Evolutionary conservation across 2,113 vertebrate species (phyloP), one percentile per base, ranked within the genome.

Genomic region (Poeciliopsis occidentalis): DNA sequence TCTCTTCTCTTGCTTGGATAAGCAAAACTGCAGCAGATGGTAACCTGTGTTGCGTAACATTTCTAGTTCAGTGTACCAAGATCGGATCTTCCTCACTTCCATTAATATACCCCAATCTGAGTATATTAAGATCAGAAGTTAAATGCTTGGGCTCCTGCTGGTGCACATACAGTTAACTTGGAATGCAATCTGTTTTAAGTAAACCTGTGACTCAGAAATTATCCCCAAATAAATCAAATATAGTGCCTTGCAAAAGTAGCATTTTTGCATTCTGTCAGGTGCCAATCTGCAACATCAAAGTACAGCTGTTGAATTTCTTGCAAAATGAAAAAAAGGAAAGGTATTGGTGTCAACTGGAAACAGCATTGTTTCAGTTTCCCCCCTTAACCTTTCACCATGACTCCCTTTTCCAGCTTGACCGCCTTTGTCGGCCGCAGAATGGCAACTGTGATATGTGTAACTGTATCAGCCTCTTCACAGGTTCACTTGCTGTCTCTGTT

Each of bases 41-140:
- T 76, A 68, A 69, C 68, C 24, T 68, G 51, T 61, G 83, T 82
- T 89, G 64, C 74, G 68, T 79, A 78, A 78, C 69, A 65, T 81
- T 85, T 85, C 75, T 81, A 72, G 79, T 27, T 27, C 74, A 78
- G 51, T 87, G 71, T 76, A 60, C 84, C 77, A 62, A 83, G 31
- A 78, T 81, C 84, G 81, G 37, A 77, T 81, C 82, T 80, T 83
- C 75, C 81, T 54, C 22, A 63, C 34, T 87, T 75, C 82, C 82
- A 62, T 72, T 78, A 78, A 82, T 41, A 60, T n/a, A 57, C 79
- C 34, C 34, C 10, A 11, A 80, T 78, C 64, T 69, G 79, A 64
- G 69, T 78, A 54, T 10, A 62, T 74, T 37, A 12, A 10, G 2
- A 17, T 60, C 27, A 51, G 3, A 54, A 31, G 31, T 41, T 67